Base-by-base conservation (phyloP, 2,113 vertebrate genomes). In the Emberiza fucata region DNA sequence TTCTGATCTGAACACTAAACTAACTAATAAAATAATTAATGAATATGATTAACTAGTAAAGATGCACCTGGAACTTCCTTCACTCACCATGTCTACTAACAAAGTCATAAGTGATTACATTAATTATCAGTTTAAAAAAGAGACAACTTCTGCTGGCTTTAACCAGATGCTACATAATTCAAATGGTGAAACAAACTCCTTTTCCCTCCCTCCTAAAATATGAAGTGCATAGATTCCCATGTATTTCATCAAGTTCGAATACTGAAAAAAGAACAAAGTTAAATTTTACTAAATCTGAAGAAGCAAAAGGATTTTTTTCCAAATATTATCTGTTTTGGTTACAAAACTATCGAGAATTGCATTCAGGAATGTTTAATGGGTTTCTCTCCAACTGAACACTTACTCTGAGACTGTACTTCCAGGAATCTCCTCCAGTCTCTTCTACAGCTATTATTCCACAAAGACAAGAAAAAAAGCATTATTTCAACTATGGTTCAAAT, bases 371-470 rank as follows among this genome's bases (percentile, higher is more conserved):
- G 5, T 19, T 17, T 14, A 61, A 69, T 6, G 22, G 1, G 35
- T 83, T 94, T 93, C 35, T 75, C 78, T 81, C 23, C 63, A 80
- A 82, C 0, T 19, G 11, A 72, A 90, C 39, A 98, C 99, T 98
- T 97, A 99, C 99, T 97, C 99, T 97, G 56, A 99, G 97, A 98
- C 99, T 99, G 94, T 99, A 99, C 95, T 99, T 99, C 99, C 99
- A 99, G 71, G 99, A 99, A 98, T 99, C 99, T 33, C 99, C 99
- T 94, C 99, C 99, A 22, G 98, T 99, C 97, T 99, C 99, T 98
- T 99, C 99, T 72, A 99, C 99, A 97, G 98, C 98, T 98, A 60
- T 72, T 64, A 97, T 97, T 97, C 68, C 63, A 94, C 5, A 69
- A 72, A 80, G 4, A 81, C 71, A 90, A 81, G 8, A 54, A 66